phyloP scores from a whole-genome alignment of 2,113 vertebrate species.

The Nyctibius bracteatus region DNA sequence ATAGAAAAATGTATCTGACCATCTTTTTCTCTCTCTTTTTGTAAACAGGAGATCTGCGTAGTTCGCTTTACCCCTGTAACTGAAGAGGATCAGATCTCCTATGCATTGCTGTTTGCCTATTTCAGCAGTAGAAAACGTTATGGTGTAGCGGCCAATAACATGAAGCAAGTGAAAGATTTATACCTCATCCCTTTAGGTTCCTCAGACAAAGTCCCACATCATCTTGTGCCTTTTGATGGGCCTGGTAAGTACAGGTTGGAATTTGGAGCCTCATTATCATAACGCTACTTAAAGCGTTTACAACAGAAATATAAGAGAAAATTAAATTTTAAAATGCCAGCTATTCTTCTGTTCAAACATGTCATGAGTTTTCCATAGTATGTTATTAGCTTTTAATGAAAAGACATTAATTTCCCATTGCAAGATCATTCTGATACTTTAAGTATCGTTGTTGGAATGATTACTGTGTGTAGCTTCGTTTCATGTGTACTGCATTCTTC shows the following conservation, averaged over 20 bases:
- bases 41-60: conserved; percentile 90
- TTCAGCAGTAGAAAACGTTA: conserved; percentile 97
- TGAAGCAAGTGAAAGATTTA: conserved; percentile 97
- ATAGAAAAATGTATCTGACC: neutral
- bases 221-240: conserved; percentile 97
- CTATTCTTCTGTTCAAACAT: neutral
- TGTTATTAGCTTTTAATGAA: neutral
- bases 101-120: conserved; percentile 92
- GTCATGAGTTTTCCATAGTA: neutral
- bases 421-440: neutral
- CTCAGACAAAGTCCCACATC: conserved; percentile 94
- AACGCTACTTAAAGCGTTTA: neutral
- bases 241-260: conserved; percentile 83
- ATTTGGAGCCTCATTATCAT: neutral
- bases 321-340: neutral
- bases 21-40: conserved; percentile 24
- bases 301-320: neutral
- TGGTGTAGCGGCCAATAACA: conserved; percentile 94
- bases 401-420: neutral
- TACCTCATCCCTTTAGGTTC: conserved; percentile 95
- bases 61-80: conserved; percentile 94
- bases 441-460: neutral
- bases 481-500: neutral
- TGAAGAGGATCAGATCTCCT: conserved; percentile 98
- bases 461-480: neutral